Percentiles rank a stretch among this genome's conserved stretches.
Evolutionary conservation across 1,140 invertebrate genomes (phyloP).

Genomic region (Rhopalosiphum maidis): DNA sequence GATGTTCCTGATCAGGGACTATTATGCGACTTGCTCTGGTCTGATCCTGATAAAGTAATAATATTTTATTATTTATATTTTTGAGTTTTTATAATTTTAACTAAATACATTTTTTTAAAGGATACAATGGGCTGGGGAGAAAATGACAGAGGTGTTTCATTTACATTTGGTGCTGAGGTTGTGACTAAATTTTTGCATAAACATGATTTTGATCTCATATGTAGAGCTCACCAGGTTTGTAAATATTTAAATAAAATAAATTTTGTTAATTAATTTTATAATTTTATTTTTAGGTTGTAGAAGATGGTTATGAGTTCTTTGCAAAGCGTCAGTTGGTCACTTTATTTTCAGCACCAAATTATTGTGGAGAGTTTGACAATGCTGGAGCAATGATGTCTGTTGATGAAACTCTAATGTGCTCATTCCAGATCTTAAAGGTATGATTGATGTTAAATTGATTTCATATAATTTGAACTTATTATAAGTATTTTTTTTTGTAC

Average conservation of each 20-base stretch:
- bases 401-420: slow-evolving; percentile 76
- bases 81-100: not conserved
- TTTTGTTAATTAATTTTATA: not conserved
- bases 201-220: slow-evolving; percentile 83
- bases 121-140: slow-evolving; percentile 76
- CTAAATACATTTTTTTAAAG: slow-evolving; percentile 59
- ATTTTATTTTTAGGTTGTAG: slow-evolving; percentile 74
- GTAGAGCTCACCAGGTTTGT: slow-evolving; percentile 81
- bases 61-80: not conserved
- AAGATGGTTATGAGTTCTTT: slow-evolving; percentile 81
- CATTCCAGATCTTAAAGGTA: slow-evolving; percentile 66
- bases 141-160: slow-evolving; percentile 80
- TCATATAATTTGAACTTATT: not conserved
- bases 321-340: slow-evolving; percentile 77
- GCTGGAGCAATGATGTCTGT: slow-evolving; percentile 85
- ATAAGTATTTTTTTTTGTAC: not conserved
- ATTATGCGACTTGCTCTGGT: slow-evolving; percentile 83
- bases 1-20: slow-evolving; percentile 75
- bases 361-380: slow-evolving; percentile 70
- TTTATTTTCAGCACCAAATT: slow-evolving; percentile 73
- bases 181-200: slow-evolving; percentile 79
- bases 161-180: slow-evolving; percentile 78
- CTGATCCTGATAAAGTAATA: slow-evolving; percentile 75
- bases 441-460: not conserved
- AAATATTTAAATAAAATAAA: not conserved